Percentiles rank a stretch among this genome's conserved stretches.
phyloP scores from a whole-genome alignment of 1,140 invertebrate genomes.

The Zophobas atratus region DNA sequence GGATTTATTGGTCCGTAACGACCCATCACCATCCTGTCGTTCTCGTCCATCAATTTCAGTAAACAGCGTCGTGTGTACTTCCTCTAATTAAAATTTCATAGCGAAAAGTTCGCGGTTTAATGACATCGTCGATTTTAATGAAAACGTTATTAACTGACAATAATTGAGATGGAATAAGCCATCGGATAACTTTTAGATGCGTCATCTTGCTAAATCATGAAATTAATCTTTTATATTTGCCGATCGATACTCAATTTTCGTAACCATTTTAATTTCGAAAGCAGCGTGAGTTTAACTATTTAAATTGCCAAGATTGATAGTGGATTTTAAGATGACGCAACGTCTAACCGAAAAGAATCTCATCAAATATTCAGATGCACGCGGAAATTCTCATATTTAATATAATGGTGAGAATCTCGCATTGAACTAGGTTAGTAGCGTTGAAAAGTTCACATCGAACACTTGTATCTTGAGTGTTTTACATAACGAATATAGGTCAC shows the following conservation, averaged over 20 bases:
- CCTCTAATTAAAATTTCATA: neutral
- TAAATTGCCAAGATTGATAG: neutral
- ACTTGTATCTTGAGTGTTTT: neutral
- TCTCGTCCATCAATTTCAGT: neutral
- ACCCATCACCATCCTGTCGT: neutral
- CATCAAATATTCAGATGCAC: slow-evolving; percentile 19
- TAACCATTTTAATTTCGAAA: neutral
- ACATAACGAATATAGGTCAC: neutral
- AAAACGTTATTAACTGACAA: neutral
- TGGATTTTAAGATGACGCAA: slow-evolving; percentile 15
- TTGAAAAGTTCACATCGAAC: slow-evolving; percentile 26
- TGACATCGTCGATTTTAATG: neutral
- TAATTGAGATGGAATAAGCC: neutral
- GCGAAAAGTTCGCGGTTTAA: neutral
- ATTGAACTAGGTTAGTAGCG: slow-evolving; percentile 45
- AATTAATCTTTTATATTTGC: neutral
- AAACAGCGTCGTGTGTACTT: neutral
- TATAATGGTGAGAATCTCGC: slow-evolving; percentile 40
- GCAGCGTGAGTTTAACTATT: neutral
- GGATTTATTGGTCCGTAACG: neutral
- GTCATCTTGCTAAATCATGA: neutral
- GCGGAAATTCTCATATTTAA: slow-evolving; percentile 30
- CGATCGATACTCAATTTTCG: neutral
- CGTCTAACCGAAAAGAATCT: neutral
- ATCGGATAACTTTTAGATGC: neutral